A percentile compares a stretch with the other conserved stretches of the same genome.
phyloP scores from a whole-genome alignment of 2,113 vertebrate genomes.

The Ophiodon elongatus region DNA sequence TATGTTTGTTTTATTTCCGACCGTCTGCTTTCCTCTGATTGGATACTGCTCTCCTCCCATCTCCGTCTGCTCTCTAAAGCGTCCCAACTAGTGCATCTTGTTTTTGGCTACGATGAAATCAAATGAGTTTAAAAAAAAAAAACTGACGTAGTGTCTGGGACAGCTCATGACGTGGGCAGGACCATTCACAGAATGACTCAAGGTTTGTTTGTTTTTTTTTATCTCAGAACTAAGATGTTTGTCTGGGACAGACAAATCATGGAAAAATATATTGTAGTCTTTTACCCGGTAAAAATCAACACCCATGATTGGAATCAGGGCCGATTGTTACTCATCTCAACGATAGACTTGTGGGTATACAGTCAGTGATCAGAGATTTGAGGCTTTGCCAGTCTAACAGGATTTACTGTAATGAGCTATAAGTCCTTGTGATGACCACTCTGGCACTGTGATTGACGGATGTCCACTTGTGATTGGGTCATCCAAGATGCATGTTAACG shows the following conservation, averaged over 20 bases:
- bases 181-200: neutral
- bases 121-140: neutral
- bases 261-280: neutral
- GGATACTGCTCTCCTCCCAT: neutral
- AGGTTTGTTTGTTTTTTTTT: neutral
- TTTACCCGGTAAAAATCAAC: conserved; percentile 13
- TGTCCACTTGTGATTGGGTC: neutral
- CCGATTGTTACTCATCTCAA: conserved; percentile 9
- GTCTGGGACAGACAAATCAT: neutral
- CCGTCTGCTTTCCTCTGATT: neutral
- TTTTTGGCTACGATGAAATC: neutral
- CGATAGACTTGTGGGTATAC: conserved; percentile 14
- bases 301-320: neutral
- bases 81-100: neutral
- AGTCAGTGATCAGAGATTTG: conserved; percentile 31
- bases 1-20: neutral
- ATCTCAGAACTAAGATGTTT: neutral
- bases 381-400: conserved; percentile 38
- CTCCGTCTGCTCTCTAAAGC: neutral
- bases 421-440: conserved; percentile 22
- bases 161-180: neutral
- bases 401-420: conserved; percentile 51
- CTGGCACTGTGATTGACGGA: conserved; percentile 28
- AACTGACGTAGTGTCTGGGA: neutral
- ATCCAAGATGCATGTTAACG: neutral